These are phyloP conservation scores for Catamblyrhynchus diadema DNA, from an alignment of 2,797 vertebrate genomes.

Conservation along the genomic window DNA sequence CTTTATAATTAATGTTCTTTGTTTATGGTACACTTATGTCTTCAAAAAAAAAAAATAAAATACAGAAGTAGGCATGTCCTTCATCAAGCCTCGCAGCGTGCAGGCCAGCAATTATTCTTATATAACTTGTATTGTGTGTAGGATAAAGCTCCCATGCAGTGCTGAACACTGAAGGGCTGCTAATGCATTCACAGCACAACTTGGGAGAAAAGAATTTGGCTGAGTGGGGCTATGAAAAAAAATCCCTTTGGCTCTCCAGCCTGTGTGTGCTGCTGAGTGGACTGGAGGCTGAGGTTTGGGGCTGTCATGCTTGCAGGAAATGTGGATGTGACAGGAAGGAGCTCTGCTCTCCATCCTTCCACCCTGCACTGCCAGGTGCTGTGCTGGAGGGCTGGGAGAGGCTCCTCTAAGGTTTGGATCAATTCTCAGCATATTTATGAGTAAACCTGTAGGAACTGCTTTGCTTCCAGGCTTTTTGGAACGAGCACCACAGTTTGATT, in stretches of 20 bases:
- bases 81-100: neutral
- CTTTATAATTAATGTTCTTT: constrained; percentile 47
- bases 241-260: neutral
- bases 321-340: neutral
- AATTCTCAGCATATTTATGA: neutral
- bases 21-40: constrained; percentile 44
- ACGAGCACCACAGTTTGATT: neutral
- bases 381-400: neutral
- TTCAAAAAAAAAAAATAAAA: neutral
- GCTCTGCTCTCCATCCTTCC: neutral
- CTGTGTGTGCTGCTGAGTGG: neutral
- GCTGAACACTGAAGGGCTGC: neutral
- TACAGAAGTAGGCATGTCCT: neutral
- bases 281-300: neutral
- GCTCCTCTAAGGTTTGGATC: neutral
- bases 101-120: constrained; percentile 19
- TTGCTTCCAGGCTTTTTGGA: neutral
- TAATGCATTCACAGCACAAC: neutral
- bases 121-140: neutral
- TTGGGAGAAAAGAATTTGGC: neutral
- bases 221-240: neutral
- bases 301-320: neutral
- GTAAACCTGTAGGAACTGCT: neutral
- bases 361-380: neutral
- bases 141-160: constrained; percentile 19